These are phyloP conservation scores for Opisthocomus hoazin DNA, from an alignment of 2,113 vertebrate species.

Conservation along the genomic window DNA sequence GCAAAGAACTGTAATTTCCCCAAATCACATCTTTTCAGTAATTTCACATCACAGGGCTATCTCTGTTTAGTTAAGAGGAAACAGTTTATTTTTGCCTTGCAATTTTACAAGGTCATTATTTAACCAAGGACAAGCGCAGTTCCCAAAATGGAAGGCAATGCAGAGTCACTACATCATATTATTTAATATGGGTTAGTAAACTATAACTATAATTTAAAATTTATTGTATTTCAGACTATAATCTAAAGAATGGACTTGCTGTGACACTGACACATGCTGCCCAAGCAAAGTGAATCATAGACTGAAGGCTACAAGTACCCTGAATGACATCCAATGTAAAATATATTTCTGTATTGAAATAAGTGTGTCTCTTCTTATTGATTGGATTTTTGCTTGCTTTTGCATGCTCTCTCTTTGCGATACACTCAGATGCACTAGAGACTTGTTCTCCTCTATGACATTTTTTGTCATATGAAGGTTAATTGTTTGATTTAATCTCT, in stretches of 20 bases:
- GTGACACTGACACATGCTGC: neutral
- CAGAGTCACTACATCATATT: conserved; percentile 44
- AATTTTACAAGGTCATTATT: conserved; percentile 66
- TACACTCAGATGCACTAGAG: conserved; percentile 4
- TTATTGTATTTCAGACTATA: neutral
- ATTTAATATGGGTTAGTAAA: conserved; percentile 60
- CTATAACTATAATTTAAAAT: conserved; percentile 42
- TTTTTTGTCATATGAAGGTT: conserved; percentile 14
- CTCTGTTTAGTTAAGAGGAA: conserved; percentile 71
- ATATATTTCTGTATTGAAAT: conserved; percentile 23
- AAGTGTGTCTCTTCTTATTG: conserved; percentile 22
- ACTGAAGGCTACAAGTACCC: conserved; percentile 2
- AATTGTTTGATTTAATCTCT: conserved; percentile 51
- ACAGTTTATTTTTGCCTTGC: conserved; percentile 58
- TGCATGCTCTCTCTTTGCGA: neutral
- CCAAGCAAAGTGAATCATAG: neutral
- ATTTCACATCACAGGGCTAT: conserved; percentile 69
- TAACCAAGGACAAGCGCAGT: conserved; percentile 58
- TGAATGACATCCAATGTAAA: neutral
- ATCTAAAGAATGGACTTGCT: neutral
- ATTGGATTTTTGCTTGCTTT: conserved; percentile 8
- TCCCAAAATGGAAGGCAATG: conserved; percentile 26
- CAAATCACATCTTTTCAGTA: conserved; percentile 71
- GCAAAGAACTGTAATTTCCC: conserved; percentile 72
- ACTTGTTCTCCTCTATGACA: neutral